Evolutionary conservation across 2,113 vertebrate genomes (phyloP).

Genomic region (Ptyas mucosa): DNA sequence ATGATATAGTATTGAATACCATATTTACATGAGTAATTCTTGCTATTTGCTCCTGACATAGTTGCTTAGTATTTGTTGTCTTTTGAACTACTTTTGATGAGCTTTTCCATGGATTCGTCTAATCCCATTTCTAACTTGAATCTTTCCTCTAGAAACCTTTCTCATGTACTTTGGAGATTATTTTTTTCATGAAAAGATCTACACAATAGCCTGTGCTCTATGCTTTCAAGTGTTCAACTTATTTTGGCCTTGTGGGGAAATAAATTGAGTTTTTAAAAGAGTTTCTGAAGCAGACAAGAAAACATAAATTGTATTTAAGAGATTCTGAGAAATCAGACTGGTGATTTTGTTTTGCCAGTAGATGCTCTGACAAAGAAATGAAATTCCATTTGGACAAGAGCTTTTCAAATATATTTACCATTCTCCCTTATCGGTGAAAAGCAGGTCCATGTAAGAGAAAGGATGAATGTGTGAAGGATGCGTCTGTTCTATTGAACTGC

Average conservation of each 20-base stretch:
- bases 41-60: not conserved
- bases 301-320: not conserved
- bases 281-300: not conserved
- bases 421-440: not conserved
- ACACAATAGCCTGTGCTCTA: not conserved
- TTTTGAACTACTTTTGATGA: not conserved
- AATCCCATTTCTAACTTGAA: not conserved
- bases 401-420: not conserved
- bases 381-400: not conserved
- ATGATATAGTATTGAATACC: not conserved
- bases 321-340: not conserved
- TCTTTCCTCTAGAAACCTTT: not conserved
- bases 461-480: not conserved
- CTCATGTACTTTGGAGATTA: too few relatives aligned
- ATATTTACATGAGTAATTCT: not conserved
- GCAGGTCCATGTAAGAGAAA: not conserved
- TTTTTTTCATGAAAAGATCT: not conserved
- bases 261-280: not conserved
- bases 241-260: not conserved
- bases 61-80: not conserved
- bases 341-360: not conserved
- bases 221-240: not conserved
- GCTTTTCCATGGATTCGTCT: not conserved
- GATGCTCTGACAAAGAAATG: not conserved
- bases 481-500: not conserved